These are phyloP conservation scores for Forbesichthys agassizii DNA, from an alignment of 2,113 vertebrate species.

Conservation along the genomic window DNA sequence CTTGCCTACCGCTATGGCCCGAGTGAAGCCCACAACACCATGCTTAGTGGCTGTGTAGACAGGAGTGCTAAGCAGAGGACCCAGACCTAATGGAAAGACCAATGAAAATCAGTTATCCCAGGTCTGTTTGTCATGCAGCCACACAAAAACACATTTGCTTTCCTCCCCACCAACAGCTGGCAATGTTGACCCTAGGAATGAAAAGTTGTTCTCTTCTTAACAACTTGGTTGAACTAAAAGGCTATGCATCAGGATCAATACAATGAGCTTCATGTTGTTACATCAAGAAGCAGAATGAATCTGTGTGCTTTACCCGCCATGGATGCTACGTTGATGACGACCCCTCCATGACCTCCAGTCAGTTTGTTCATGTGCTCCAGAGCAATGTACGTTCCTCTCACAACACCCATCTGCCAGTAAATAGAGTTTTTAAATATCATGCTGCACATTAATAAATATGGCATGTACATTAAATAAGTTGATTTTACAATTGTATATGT, in stretches of 20 bases:
- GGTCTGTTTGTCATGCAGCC: too few relatives aligned
- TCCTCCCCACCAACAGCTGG: too few relatives aligned
- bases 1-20: constrained; percentile 33
- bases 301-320: constrained; percentile 60
- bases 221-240: too few relatives aligned
- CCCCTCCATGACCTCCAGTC: constrained; percentile 68
- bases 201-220: too few relatives aligned
- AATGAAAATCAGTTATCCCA: background rate
- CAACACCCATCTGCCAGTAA: constrained; percentile 51
- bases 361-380: constrained; percentile 76
- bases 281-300: too few relatives aligned
- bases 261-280: too few relatives aligned
- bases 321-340: constrained; percentile 71
- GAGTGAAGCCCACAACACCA: constrained; percentile 72
- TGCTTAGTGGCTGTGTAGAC: constrained; percentile 76
- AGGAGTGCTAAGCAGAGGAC: constrained; percentile 49
- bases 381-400: constrained; percentile 70
- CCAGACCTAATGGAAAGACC: constrained; percentile 58
- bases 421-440: background rate
- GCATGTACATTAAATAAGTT: background rate
- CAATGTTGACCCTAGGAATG: too few relatives aligned
- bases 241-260: too few relatives aligned
- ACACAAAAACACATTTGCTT: too few relatives aligned
- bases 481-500: background rate
- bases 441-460: background rate